Base-by-base conservation (phyloP, 2,888 invertebrate genomes). In the Agonopterix alstromeriana region DNA sequence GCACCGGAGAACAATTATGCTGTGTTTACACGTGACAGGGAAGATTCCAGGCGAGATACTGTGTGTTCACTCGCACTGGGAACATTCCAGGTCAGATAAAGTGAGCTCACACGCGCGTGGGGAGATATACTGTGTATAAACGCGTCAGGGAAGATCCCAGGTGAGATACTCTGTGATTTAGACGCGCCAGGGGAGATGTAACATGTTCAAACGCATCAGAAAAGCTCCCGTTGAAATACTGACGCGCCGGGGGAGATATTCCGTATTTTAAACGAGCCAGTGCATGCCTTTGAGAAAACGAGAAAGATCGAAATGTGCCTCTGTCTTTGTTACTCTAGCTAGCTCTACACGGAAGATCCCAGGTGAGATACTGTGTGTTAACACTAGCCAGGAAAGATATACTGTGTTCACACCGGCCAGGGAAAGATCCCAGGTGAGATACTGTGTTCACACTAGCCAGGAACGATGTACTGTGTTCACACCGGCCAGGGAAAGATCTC, bases 21-120 rank as follows among this genome's bases (percentile, higher is more conserved):
- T 0, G 95, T 99, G 10, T 99, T 99, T 77, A 98, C 98, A 76
- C 91, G 95, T 58, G 98, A 98, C 0, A 89, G 99, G 14, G 98
- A 99, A 73, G 99, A 99, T 74, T 77, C 90, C 38, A 90, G 91
- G 86, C 91, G 63, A 53, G 58, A 42, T 46, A n/a, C n/a, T n/a
- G n/a, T n/a, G n/a, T n/a, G n/a, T n/a, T n/a, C n/a, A n/a, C n/a
- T n/a, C n/a, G n/a, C n/a, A n/a, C n/a, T n/a, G n/a, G 17, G 17
- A 17, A 17, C 3, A 17, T 17, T 4, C 17, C 3, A 3, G 17
- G 17, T 17, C 2, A 38, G 38, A 17, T 3, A 17, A 2, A 0
- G 17, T 17, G 3, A 3, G 17, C 4, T 17, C 17, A 3, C 10
- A 10, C 38, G 10, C n/a, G 7, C 38, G 2, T 2, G 17, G 2